phyloP scores from a whole-genome alignment of 2,888 invertebrate genomes.

The Drosophila subsilvestris region DNA sequence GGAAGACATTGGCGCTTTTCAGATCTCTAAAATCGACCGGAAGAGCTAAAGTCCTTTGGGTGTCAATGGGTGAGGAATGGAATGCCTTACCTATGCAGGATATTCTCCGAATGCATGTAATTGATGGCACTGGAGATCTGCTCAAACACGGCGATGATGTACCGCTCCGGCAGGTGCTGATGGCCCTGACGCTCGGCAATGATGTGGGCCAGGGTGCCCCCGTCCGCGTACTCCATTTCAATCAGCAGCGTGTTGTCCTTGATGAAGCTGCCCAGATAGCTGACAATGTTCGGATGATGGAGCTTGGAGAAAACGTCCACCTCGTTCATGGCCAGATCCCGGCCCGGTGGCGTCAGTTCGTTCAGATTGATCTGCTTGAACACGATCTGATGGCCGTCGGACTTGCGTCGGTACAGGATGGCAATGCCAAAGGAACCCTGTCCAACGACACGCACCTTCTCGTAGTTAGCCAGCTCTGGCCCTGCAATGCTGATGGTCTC shows the following conservation, averaged over 20 bases:
- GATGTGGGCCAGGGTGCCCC: constrained; percentile 89
- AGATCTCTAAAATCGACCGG: constrained; percentile 85
- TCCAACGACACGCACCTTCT: constrained; percentile 82
- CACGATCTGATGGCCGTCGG: constrained; percentile 88
- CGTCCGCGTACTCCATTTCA: constrained; percentile 92
- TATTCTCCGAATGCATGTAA: constrained; percentile 89
- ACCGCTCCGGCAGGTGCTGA: constrained; percentile 86
- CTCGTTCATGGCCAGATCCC: constrained; percentile 89
- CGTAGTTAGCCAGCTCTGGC: constrained; percentile 81
- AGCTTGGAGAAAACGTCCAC: constrained; percentile 88
- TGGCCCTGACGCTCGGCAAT: constrained; percentile 85
- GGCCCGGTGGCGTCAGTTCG: constrained; percentile 88
- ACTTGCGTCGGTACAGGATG: constrained; percentile 87
- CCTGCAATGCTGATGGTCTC: constrained; percentile 65
- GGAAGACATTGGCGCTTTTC: constrained; percentile 90
- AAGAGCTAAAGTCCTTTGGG: neutral
- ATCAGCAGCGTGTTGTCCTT: constrained; percentile 89
- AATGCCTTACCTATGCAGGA: constrained; percentile 85
- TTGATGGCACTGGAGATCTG: constrained; percentile 89
- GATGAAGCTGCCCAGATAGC: constrained; percentile 90
- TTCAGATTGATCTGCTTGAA: constrained; percentile 90
- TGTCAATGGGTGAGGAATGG: neutral
- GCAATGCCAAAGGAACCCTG: constrained; percentile 89
- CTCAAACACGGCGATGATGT: constrained; percentile 87
- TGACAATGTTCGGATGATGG: constrained; percentile 90